A percentile compares a stretch with the other conserved stretches of the same genome.
Evolutionary conservation across 2,888 invertebrate genomes (phyloP).

Genomic region (Palloptera scutellata): DNA sequence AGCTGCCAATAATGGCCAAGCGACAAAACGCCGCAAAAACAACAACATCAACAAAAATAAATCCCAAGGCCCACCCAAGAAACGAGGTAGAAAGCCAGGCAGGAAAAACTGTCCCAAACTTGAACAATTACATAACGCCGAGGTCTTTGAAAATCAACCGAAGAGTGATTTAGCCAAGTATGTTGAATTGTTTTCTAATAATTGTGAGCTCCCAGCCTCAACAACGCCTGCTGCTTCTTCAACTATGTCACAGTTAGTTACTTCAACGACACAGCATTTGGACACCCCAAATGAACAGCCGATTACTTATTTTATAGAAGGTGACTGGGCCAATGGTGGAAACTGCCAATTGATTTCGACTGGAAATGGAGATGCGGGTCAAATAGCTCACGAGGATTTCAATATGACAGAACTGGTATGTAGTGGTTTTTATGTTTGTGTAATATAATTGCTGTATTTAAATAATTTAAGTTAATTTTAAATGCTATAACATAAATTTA

Average conservation of each 20-base stretch:
- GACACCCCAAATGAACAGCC: conserved; percentile 36
- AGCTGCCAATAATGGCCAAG: background rate
- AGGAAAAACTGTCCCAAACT: conserved; percentile 31
- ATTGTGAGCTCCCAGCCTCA: conserved; percentile 39
- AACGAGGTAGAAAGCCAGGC: conserved; percentile 44
- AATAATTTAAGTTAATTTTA: too few species aligned
- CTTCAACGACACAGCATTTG: conserved; percentile 46
- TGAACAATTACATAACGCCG: background rate
- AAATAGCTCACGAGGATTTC: conserved; percentile 19
- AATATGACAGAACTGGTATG: conserved; percentile 23
- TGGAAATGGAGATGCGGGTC: conserved; percentile 16
- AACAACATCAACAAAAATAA: background rate
- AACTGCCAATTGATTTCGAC: conserved; percentile 35
- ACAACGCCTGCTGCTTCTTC: conserved; percentile 43
- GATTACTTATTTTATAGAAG: conserved; percentile 45
- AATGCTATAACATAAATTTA: too few species aligned
- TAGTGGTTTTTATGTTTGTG: background rate
- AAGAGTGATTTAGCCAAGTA: conserved; percentile 49
- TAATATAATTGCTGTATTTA: too few species aligned
- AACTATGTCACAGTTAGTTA: conserved; percentile 40
- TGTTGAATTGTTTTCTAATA: conserved; percentile 45
- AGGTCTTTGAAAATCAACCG: background rate
- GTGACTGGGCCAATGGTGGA: conserved; percentile 44
- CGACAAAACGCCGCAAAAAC: background rate
- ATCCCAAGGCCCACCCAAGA: conserved; percentile 36